Conservation (phyloP, 2,797 vertebrate species). For the Enoplosus armatus region DNA sequence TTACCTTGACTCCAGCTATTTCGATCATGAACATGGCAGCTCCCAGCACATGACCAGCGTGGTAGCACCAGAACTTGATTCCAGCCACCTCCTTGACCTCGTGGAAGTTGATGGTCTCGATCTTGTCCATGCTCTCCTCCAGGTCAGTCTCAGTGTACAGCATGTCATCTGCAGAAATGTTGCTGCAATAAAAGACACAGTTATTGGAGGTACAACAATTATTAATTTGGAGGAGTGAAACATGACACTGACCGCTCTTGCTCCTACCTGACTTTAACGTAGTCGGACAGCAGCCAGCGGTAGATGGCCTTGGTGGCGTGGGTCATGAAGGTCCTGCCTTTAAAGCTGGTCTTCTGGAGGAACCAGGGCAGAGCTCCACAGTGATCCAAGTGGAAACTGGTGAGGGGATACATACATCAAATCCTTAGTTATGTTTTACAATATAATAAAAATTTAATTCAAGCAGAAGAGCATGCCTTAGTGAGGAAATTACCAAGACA, state of each 20-base stretch:
- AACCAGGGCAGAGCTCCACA: conserved; percentile 98
- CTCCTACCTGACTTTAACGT: conserved; percentile 96
- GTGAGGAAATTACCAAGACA: neutral
- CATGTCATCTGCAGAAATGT: conserved; percentile 98
- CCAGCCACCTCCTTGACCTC: conserved; percentile 98
- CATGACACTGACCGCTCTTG: no score
- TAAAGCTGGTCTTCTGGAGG: conserved; percentile 98
- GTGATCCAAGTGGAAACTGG: conserved; percentile 97
- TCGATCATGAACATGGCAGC: conserved; percentile 99
- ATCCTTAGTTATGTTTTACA: neutral
- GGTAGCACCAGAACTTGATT: conserved; percentile 99
- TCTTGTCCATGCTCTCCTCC: conserved; percentile 99
- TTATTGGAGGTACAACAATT: neutral
- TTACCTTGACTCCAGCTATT: conserved; percentile 96
- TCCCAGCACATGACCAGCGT: conserved; percentile 94
- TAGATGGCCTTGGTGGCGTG: conserved; percentile 98
- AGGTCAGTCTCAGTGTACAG: conserved; percentile 97
- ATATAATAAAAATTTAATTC: neutral
- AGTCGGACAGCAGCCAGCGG: conserved; percentile 96
- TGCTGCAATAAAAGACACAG: conserved; percentile 79
- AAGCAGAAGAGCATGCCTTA: neutral
- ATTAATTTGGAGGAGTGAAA: neutral
- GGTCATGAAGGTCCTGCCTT: conserved; percentile 98
- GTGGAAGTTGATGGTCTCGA: conserved; percentile 99
- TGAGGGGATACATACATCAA: neutral